Evolutionary conservation across 2,888 invertebrate species (phyloP).

Genomic region (Kuschelorhynchus macadamiae): DNA sequence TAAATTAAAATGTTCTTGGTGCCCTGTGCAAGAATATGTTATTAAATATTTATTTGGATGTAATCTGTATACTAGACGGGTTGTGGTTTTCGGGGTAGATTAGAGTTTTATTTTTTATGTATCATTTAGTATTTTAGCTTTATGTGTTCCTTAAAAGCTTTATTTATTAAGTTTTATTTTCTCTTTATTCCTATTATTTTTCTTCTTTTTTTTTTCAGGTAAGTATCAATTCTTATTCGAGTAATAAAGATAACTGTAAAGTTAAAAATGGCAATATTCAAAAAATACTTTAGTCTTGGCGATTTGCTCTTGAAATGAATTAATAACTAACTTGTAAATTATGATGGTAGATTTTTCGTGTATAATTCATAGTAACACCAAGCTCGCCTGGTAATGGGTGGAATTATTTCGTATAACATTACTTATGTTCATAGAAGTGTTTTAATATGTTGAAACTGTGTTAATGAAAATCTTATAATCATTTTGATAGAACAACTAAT

Average conservation of each 20-base stretch:
- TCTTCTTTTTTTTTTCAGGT: slow-evolving; percentile 34
- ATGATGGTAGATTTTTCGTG: slow-evolving; percentile 19
- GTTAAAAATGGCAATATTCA: slow-evolving; percentile 49
- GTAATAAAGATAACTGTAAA: slow-evolving; percentile 12
- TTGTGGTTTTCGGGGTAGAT: slow-evolving; percentile 34
- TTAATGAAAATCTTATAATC: background rate
- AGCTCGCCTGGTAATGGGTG: slow-evolving; percentile 21
- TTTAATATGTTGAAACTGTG: background rate
- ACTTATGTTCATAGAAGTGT: background rate
- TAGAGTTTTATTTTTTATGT: slow-evolving; percentile 17
- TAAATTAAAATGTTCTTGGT: slow-evolving; percentile 23
- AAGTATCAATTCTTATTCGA: slow-evolving; percentile 36
- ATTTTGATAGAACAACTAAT: too few species aligned
- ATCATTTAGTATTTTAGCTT: slow-evolving; percentile 23
- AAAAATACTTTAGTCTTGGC: slow-evolving; percentile 41
- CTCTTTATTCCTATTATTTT: slow-evolving; percentile 21
- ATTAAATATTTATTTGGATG: background rate
- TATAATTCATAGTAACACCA: slow-evolving; percentile 17
- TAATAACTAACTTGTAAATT: slow-evolving; percentile 30
- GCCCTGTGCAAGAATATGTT: slow-evolving; percentile 9
- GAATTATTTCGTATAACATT: background rate
- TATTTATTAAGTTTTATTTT: slow-evolving; percentile 6
- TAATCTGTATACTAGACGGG: slow-evolving; percentile 17
- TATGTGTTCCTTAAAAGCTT: slow-evolving; percentile 20
- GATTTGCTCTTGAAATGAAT: slow-evolving; percentile 43